Base-by-base conservation (phyloP, 35 echinoderm and acorn worm genomes). In the Apostichopus japonicus region DNA sequence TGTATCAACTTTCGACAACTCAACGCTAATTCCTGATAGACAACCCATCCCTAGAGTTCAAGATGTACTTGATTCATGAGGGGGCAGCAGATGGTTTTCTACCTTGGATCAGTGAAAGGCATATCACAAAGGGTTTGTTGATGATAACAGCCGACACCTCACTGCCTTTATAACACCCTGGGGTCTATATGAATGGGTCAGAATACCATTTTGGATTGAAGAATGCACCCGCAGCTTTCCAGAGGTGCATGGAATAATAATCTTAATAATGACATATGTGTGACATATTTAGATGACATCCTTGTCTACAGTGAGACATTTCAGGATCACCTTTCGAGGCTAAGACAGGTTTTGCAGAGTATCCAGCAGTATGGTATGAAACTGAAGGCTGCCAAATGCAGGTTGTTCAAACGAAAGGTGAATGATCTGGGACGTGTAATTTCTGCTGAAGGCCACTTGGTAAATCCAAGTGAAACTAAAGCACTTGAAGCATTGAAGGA, bases 171-270 rank as follows among this genome's bases (percentile, higher is more conserved):
- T 96, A 0, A 93, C 92, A 0, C 95, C 92, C 0, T 93, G 92
- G 95, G 95, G 88, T 1, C 79, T 96, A 9, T 94, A 94, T 71
- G 92, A 96, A 54, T 96, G 92, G 95, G 71, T 79, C 2, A 23
- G 95, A 13, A 94, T 96, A 3, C 95, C 95, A 0, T n/a, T 96
- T 96, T 80, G 95, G 95, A 11, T 65, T 96, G 0, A 94, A 88
- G 9, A 94, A 96, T 77, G 93, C 95, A 75, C 95, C 95, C 1
- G 93, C 95, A 23, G 92, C 67, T 56, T 96, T 89, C 44, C 92
- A 94, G 21, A 57, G 89, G n/a, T 94, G 51, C 24, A 94, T 94
- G 95, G 93, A 94, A 27, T 54, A 4, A 59, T 52, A 54, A 54
- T 4, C 14, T 94, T 7, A 96, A 91, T 15, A 55, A 94, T 80